Conservation (phyloP, 2,797 vertebrate genomes). For the Trachurus trachurus region DNA sequence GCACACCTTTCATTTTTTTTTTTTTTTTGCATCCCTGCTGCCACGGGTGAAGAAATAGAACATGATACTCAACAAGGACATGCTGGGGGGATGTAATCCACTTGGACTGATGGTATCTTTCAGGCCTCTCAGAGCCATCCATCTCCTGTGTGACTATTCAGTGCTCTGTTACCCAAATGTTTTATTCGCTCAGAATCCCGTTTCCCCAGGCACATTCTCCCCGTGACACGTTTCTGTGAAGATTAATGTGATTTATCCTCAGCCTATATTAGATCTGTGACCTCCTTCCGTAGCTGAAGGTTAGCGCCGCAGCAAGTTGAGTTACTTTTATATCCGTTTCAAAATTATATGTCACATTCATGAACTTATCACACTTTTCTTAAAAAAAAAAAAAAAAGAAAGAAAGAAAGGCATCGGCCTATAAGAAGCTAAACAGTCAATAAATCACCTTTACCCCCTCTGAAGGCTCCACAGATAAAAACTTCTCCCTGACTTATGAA, state of each 20-base stretch:
- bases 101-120: constrained; percentile 66
- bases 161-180: constrained; percentile 72
- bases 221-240: constrained; percentile 69
- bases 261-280: constrained; percentile 65
- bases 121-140: constrained; percentile 57
- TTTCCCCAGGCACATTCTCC: constrained; percentile 73
- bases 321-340: constrained; percentile 52
- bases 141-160: constrained; percentile 67
- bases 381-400: constrained; percentile 1
- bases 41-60: constrained; percentile 54
- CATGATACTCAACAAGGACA: constrained; percentile 58
- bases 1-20: constrained; percentile 16
- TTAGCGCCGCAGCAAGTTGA: constrained; percentile 39
- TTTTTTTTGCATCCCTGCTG: constrained; percentile 19
- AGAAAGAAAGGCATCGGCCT: neutral
- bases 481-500: constrained; percentile 9
- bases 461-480: constrained; percentile 39
- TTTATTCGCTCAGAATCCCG: constrained; percentile 67
- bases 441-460: constrained; percentile 49
- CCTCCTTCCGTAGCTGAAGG: constrained; percentile 63
- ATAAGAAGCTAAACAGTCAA: constrained; percentile 29
- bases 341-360: constrained; percentile 57
- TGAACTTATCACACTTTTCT: constrained; percentile 54
- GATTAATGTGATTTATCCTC: constrained; percentile 78
- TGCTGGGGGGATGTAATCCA: constrained; percentile 62